Conservation (phyloP, 2,797 vertebrate species). For the Cephalopachus bancanus region DNA sequence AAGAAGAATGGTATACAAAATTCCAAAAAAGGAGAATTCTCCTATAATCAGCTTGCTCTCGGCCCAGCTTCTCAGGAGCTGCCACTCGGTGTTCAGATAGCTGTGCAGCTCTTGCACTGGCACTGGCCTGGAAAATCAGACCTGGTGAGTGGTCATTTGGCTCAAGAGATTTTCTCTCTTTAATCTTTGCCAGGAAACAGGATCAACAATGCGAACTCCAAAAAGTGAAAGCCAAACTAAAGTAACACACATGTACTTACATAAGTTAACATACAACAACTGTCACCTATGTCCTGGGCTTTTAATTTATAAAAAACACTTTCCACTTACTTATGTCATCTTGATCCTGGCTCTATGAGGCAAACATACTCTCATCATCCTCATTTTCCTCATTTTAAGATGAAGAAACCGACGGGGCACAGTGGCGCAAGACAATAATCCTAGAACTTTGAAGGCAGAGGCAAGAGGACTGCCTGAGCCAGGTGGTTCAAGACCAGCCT, state of each 20-base stretch:
- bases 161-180: background rate
- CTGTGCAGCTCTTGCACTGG: background rate
- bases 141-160: background rate
- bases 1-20: conserved; percentile 27
- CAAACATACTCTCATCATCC: rapidly evolving
- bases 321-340: rapidly evolving
- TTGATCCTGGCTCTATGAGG: background rate
- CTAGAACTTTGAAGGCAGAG: too few species aligned
- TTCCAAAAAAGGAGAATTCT: conserved; percentile 54
- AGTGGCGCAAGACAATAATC: too few species aligned
- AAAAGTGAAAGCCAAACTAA: background rate
- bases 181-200: conserved; percentile 4
- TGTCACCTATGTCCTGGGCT: too few species aligned
- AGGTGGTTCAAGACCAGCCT: too few species aligned
- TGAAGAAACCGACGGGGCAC: background rate
- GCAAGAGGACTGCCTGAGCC: too few species aligned
- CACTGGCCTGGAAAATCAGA: background rate
- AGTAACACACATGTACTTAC: background rate
- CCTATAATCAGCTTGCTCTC: background rate
- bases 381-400: background rate
- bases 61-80: background rate
- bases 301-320: background rate
- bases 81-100: background rate
- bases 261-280: background rate
- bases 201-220: background rate